These are phyloP conservation scores for Operophtera brumata DNA, from an alignment of 2,888 invertebrate species.

Conservation along the genomic window DNA sequence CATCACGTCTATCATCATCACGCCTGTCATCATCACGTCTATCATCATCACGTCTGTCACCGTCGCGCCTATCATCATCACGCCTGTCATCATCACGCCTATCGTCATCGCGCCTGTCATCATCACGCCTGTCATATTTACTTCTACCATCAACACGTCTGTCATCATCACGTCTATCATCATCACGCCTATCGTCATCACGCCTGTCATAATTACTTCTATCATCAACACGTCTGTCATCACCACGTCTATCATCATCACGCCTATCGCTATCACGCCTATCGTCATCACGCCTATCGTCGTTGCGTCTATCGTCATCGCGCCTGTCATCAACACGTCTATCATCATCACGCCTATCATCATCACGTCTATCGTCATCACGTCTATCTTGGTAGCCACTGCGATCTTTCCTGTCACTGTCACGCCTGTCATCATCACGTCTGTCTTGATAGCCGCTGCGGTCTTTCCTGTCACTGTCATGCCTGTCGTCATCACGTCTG, in stretches of 20 bases:
- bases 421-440: not conserved
- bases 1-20: not conserved
- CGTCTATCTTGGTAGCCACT: too few species aligned
- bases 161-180: conserved; percentile 1
- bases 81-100: conserved; percentile 1
- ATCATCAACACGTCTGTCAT: not conserved
- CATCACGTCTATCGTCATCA: not conserved
- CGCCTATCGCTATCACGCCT: not conserved
- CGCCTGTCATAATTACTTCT: conserved; percentile 1
- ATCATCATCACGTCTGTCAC: conserved; percentile 1
- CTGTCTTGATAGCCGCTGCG: conserved; percentile 6
- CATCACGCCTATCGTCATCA: not conserved
- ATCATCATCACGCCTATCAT: not conserved
- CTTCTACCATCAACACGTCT: not conserved
- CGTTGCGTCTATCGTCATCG: not conserved
- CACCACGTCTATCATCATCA: not conserved
- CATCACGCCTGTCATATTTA: not conserved
- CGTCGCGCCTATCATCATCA: not conserved
- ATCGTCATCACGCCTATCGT: not conserved
- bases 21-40: not conserved
- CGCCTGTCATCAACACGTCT: conserved; percentile 1
- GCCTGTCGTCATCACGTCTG: not conserved
- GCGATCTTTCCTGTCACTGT: too few species aligned
- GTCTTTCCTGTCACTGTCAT: not conserved
- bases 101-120: not conserved